Base-by-base conservation (phyloP, 2,888 invertebrate species). In the Sarcophaga caerulescens region DNA sequence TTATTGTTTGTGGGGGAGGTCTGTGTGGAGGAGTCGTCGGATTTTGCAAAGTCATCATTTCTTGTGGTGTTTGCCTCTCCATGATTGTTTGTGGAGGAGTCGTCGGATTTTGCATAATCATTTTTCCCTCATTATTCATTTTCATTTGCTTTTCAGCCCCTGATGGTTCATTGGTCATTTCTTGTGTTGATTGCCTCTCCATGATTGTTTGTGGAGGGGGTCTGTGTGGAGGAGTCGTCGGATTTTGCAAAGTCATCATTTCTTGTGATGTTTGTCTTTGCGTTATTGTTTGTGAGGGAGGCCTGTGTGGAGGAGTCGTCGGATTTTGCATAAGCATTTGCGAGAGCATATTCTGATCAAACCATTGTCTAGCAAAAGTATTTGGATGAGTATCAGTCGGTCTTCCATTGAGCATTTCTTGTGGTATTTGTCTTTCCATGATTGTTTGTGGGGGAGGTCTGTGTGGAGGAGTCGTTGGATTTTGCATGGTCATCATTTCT, bases 341-440 rank as follows among this genome's bases (percentile, higher is more conserved):
- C 62, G 73, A 79, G 78, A 87, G 85, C 11, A 79, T 45, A 78
- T 83, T 35, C 11, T 19, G 44, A 11, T 81, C 59, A 14, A 45
- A 5, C 73, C 59, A 76, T 74, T 81, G 75, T 6, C 87, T 76
- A 52, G 52, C 10, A 52, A 17, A 52, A 52, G 52, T 52, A 52
- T 52, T 52, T 17, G 12, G 52, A 14, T 17, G 52, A 52, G 52
- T 52, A 52, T 52, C 52, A 3, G 52, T 52, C 17, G 12, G 52
- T 52, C 17, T 52, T 52, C 52, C 52, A 4, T 17, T 52, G 10
- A 3, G 14, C 52, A 52, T 52, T 52, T 47, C 14, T 47, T 82
- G 80, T 52, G 59, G n/a, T 59, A 63, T 19, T 17, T 57, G 23
- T 17, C 44, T 19, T 47, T 23, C n/a, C 52, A 52, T 52, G 35